phyloP scores from a whole-genome alignment of 2,888 invertebrate genomes.

The Formica aserva region DNA sequence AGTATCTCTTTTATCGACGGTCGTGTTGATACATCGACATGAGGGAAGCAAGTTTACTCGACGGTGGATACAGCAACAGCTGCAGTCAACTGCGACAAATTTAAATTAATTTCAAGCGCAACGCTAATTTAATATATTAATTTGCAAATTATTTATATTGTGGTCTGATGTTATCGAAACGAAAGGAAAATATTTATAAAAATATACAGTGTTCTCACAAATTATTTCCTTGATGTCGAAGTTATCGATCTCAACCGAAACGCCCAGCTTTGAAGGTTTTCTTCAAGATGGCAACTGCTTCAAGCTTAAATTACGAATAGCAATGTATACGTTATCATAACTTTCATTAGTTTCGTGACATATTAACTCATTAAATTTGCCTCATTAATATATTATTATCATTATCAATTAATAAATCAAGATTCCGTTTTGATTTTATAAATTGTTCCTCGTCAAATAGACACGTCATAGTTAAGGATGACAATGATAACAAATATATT shows the following conservation, averaged over 20 bases:
- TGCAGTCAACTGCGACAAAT: background rate
- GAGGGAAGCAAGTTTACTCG: background rate
- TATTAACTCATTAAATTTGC: background rate
- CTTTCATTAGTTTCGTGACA: background rate
- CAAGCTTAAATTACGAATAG: background rate
- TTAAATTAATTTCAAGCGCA: background rate
- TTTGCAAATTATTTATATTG: background rate
- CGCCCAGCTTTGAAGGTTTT: background rate
- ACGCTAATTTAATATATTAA: background rate
- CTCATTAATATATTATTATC: background rate
- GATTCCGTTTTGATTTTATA: background rate
- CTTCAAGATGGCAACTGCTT: conserved; percentile 17
- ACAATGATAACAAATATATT: background rate
- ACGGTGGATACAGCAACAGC: background rate
- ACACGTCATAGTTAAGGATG: background rate
- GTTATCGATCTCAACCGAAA: background rate
- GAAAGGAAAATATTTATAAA: background rate
- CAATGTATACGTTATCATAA: background rate
- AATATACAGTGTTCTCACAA: background rate
- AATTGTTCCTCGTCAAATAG: background rate
- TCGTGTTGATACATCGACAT: background rate
- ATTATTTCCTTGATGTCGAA: background rate
- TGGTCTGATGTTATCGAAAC: background rate
- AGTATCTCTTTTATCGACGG: conserved; percentile 10
- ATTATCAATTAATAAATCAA: background rate